These are phyloP conservation scores for Sepiola atlantica DNA, from an alignment of 2,888 invertebrate species.

Conservation along the genomic window DNA sequence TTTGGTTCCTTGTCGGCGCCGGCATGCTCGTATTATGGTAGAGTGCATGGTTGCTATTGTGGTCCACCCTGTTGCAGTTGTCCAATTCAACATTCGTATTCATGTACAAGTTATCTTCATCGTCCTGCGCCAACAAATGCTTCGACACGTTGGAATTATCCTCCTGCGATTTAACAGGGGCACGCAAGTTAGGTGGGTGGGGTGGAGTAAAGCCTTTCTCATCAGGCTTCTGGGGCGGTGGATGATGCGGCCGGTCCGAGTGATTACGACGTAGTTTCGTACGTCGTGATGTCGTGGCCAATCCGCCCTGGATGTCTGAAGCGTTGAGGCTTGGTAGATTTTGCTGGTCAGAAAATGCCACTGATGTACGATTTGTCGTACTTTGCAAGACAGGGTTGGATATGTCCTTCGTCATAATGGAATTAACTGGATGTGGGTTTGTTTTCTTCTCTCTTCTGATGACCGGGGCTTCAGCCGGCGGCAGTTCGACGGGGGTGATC, in stretches of 20 bases:
- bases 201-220: neutral
- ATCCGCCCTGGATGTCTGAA: constrained; percentile 34
- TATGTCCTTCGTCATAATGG: constrained; percentile 61
- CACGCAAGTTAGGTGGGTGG: neutral
- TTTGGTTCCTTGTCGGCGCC: neutral
- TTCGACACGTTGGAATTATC: neutral
- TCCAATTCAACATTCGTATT: neutral
- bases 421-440: constrained; percentile 3
- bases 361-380: constrained; percentile 67
- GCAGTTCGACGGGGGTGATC: constrained; percentile 49
- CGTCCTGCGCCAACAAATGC: neutral
- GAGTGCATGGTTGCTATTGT: constrained; percentile 40
- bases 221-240: constrained; percentile 46
- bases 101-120: constrained; percentile 34
- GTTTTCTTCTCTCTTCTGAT: neutral
- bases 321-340: constrained; percentile 17
- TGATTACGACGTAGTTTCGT: constrained; percentile 43
- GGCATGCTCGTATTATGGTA: constrained; percentile 1
- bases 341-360: constrained; percentile 56
- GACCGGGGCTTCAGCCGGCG: neutral
- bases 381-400: constrained; percentile 67
- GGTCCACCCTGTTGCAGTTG: constrained; percentile 4
- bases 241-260: constrained; percentile 40
- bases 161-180: neutral
- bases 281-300: neutral